Conservation (phyloP, 2,113 vertebrate genomes). For the Lanius ludovicianus region DNA sequence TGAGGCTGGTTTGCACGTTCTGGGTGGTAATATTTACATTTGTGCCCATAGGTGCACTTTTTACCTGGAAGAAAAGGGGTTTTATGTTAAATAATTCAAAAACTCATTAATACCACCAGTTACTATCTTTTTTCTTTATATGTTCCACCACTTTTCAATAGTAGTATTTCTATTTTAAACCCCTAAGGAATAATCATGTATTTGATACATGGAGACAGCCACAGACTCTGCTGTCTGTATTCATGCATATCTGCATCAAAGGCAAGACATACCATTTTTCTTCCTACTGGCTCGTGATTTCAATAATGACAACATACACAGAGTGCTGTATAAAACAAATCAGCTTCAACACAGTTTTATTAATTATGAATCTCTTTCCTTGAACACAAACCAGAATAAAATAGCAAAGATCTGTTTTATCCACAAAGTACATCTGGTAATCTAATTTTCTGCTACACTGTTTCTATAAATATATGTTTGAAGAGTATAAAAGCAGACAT, state of each 20-base stretch:
- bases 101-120: not conserved
- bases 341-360: not conserved
- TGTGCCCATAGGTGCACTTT: slow-evolving; percentile 99
- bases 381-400: not conserved
- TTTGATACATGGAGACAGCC: not conserved
- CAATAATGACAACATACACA: not conserved
- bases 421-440: not conserved
- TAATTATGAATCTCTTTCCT: not conserved
- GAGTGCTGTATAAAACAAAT: not conserved
- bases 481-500: not conserved
- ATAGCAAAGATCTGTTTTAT: not conserved
- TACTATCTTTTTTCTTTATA: not conserved
- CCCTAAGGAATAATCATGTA: not conserved
- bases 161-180: not conserved
- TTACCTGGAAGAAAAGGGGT: slow-evolving; percentile 82
- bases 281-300: not conserved
- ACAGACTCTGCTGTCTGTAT: not conserved
- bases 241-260: not conserved
- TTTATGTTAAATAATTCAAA: slow-evolving; percentile 26
- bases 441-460: not conserved
- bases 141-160: not conserved
- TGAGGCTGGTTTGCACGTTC: slow-evolving; percentile 95
- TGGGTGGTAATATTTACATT: slow-evolving; percentile 99
- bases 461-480: not conserved
- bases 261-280: not conserved